Conservation (phyloP, 2,113 vertebrate genomes). For the Hyaena hyaena region DNA sequence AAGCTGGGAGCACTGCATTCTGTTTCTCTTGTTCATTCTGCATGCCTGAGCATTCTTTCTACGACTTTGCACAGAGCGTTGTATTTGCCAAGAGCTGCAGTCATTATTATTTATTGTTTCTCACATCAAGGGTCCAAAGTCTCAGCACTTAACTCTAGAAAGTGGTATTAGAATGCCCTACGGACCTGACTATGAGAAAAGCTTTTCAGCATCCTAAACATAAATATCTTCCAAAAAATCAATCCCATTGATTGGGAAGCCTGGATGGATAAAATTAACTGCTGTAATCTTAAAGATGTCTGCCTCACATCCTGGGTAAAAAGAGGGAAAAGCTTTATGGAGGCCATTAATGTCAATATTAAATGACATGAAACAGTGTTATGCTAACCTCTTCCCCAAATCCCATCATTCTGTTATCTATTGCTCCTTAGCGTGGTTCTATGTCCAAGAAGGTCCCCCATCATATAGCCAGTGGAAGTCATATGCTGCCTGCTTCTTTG, state of each 20-base stretch:
- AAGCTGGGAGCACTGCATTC: not conserved
- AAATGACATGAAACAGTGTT: constrained; percentile 3
- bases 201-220: constrained; percentile 36
- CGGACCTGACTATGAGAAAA: not conserved
- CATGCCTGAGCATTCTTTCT: not conserved
- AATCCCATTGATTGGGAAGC: constrained; percentile 68
- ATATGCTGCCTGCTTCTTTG: not conserved
- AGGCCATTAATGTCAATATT: constrained; percentile 21
- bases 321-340: constrained; percentile 48
- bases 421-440: not conserved
- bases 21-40: not conserved
- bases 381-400: not conserved
- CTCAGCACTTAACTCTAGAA: constrained; percentile 37
- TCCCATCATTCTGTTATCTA: not conserved
- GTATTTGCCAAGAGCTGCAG: not conserved
- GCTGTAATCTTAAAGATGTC: constrained; percentile 21
- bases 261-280: constrained; percentile 52
- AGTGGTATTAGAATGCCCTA: not conserved
- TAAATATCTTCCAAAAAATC: constrained; percentile 52
- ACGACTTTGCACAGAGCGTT: not conserved
- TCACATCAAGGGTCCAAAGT: constrained; percentile 1
- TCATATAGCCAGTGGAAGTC: not conserved
- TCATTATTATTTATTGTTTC: constrained; percentile 39
- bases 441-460: not conserved
- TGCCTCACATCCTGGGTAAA: constrained; percentile 54